A percentile compares a stretch with the other conserved stretches of the same genome.
Evolutionary conservation across 2,888 invertebrate species (phyloP).

Genomic region (Tenthredo livida): DNA sequence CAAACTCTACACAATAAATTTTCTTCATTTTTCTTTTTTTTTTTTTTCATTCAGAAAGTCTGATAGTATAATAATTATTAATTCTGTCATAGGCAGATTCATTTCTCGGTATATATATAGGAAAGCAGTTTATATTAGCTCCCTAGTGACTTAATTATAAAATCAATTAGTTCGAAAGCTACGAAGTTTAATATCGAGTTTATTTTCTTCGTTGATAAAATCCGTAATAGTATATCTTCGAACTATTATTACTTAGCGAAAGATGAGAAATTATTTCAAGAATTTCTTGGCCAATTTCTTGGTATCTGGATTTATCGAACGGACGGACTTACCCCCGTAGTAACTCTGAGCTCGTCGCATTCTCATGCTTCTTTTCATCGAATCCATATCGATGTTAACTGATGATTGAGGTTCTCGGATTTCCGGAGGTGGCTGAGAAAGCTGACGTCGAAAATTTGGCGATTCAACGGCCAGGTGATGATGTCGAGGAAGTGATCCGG

Average conservation of each 20-base stretch:
- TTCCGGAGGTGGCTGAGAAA: conserved; percentile 55
- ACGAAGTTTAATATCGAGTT: background rate
- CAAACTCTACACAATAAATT: background rate
- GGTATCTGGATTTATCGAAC: background rate
- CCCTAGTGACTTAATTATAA: background rate
- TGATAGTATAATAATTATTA: background rate
- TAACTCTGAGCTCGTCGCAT: conserved; percentile 49
- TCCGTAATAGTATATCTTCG: background rate
- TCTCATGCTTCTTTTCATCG: conserved; percentile 45
- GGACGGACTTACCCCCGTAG: conserved; percentile 9
- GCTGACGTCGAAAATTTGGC: conserved; percentile 33
- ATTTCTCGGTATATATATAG: background rate
- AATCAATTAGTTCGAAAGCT: background rate
- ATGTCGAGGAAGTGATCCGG: conserved; percentile 51
- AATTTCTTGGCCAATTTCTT: background rate
- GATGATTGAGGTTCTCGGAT: conserved; percentile 45
- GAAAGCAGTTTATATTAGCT: background rate
- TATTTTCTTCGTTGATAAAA: background rate
- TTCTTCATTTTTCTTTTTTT: background rate
- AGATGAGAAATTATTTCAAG: background rate
- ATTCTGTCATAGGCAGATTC: background rate
- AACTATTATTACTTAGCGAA: background rate
- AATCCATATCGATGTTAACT: conserved; percentile 40
- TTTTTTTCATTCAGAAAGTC: background rate
- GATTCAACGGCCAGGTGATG: conserved; percentile 38